Percentiles rank a stretch among this genome's conserved stretches.
These are phyloP conservation scores for Tympanuchus pallidicinctus DNA, from an alignment of 2,113 vertebrate species.

Conservation along the genomic window DNA sequence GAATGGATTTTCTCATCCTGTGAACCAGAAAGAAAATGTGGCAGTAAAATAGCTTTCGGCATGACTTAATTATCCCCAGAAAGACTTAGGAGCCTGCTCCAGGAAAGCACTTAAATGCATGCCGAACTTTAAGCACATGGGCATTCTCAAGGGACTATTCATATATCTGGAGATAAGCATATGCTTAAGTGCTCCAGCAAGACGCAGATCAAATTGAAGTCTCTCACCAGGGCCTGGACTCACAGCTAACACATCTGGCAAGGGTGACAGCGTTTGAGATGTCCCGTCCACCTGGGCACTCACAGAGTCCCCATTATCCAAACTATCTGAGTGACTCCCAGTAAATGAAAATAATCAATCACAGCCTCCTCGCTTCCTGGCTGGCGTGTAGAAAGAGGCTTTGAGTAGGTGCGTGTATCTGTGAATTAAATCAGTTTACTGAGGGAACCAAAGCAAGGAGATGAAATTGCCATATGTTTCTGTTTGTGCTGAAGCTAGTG, in stretches of 20 bases:
- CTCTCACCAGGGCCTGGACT: conserved; percentile 10
- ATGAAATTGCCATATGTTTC: conserved; percentile 51
- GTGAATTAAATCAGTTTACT: conserved; percentile 34
- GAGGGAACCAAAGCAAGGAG: conserved; percentile 11
- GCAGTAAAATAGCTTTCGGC: conserved; percentile 56
- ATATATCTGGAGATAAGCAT: conserved; percentile 55
- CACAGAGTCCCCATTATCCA: background rate
- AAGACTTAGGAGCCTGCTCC: conserved; percentile 56
- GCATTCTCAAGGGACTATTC: conserved; percentile 47
- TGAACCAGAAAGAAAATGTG: conserved; percentile 73
- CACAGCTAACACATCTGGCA: background rate
- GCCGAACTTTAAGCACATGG: conserved; percentile 33
- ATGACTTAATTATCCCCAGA: conserved; percentile 65
- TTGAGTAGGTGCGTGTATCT: background rate
- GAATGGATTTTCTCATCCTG: conserved; percentile 76
- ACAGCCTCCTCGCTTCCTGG: background rate
- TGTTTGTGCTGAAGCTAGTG: conserved; percentile 32
- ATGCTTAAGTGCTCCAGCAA: conserved; percentile 46
- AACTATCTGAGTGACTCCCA: background rate
- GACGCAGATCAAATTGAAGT: conserved; percentile 34
- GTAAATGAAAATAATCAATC: conserved; percentile 46
- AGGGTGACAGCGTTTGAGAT: fast-evolving
- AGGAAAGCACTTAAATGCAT: conserved; percentile 55
- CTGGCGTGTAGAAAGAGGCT: background rate
- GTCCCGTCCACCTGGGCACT: background rate